Base-by-base conservation (phyloP, 1,140 invertebrate genomes). In the Ptiloglossa arizonensis region DNA sequence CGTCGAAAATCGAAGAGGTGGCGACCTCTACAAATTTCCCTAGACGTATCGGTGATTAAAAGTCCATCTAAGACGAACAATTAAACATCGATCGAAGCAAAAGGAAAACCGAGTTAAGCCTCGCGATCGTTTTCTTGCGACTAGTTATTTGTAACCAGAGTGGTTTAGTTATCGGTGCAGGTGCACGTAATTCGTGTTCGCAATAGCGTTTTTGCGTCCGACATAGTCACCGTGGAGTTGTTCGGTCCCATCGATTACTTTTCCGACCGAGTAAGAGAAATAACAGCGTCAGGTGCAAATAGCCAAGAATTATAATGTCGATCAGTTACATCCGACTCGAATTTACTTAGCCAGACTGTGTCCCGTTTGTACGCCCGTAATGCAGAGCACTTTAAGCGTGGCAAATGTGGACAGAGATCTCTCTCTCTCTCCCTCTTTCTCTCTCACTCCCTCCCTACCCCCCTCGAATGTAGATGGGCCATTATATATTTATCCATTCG, bases 401-500 rank as follows among this genome's bases (percentile, higher is more conserved):
- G 29, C 38, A 32, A 70, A 48, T 9, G 44, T 44, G 46, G 56
- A 52, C 5, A 27, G 38, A 41, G 50, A 35, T 46, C 41, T 52
- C 54, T 46, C 27, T 32, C 38, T 68, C 62, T 32, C 19, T 32
- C 27, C 9, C n/a, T 35, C n/a, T n/a, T 22, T 73, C 38, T 27
- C 22, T 62, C 29, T 27, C 29, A 13, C n/a, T 76, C 54, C 22
- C 3, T 24, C 32, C 15, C 22, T 17, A 4, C 5, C 22, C 64
- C 38, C 5, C 24, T n/a, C n/a, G 38, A 56, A 67, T 54, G 15
- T 57, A 67, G 50, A 24, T 29, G 32, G 27, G 27, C 44, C 62
- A 56, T 74, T 75, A 24, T 46, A 75, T 75, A 75, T 75, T 75
- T 69, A 75, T 68, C 29, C 52, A 48, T 67, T 66, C 64, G 29